Conservation (phyloP, 2,888 invertebrate genomes). For the Spisula subtruncata region DNA sequence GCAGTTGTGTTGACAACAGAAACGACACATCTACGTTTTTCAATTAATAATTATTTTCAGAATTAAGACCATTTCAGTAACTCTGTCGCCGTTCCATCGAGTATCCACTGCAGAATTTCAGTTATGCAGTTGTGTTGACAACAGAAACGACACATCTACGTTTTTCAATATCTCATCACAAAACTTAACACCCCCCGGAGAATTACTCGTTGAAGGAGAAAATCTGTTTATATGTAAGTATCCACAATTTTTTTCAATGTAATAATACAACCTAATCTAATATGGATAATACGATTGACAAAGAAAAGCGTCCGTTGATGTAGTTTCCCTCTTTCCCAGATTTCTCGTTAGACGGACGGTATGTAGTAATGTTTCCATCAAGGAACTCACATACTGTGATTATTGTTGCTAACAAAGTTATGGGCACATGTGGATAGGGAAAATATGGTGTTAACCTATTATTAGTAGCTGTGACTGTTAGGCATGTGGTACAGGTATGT, state of each 20-base stretch:
- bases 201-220: not conserved
- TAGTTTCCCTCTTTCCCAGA: not conserved
- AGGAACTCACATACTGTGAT: too few relatives aligned
- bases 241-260: not conserved
- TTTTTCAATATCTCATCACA: not conserved
- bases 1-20: not conserved
- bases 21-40: not conserved
- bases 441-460: too few relatives aligned
- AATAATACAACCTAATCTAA: not conserved
- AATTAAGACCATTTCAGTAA: not conserved
- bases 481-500: too few relatives aligned
- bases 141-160: not conserved
- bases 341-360: not conserved
- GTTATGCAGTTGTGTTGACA: not conserved
- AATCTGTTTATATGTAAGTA: slow-evolving; percentile 17
- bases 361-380: not conserved
- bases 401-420: too few relatives aligned
- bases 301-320: not conserved
- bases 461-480: too few relatives aligned
- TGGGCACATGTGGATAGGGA: too few relatives aligned
- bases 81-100: not conserved
- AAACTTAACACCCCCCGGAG: not conserved
- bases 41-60: slow-evolving; percentile 17
- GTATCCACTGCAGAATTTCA: not conserved
- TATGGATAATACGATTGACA: not conserved